Evolutionary conservation across 2,888 invertebrate genomes (phyloP), one percentile per base, ranked within the genome.

Genomic region (Elysia crispata): DNA sequence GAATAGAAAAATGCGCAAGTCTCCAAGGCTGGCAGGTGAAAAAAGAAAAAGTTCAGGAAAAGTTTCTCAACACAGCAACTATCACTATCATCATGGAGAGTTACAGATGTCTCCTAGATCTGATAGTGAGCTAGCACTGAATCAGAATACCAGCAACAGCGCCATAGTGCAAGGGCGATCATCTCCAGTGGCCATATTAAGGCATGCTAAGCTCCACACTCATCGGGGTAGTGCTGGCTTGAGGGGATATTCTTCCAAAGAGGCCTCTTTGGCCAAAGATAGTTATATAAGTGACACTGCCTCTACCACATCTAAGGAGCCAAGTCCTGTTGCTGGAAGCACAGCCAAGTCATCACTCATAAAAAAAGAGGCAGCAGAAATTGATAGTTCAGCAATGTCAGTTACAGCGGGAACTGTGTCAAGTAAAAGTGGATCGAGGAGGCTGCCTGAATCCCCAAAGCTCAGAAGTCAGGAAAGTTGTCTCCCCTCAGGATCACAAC

Each of bases 121-220:
- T 33, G 85, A 84, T 6, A 60, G 60, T 20, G 50, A 54, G 15
- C 25, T 41, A 3, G 28, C 28, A 23, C 54, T 33, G 54, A 30
- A 23, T 66, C 72, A 70, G 13, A 54, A 64, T 25, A 79, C 28
- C 15, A 73, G 66, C 15, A 74, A 74, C 23, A 50, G 30, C 18
- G 30, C n/a, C 1, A 18, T 28, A 25, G 74, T 72, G 20, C 64
- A 62, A 60, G 60, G 15, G 23, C 60, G 60, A 6, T 41, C 41
- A 30, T 49, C 67, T 28, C 33, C 41, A 62, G 54, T 57, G 64
- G 79, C 70, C n/a, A 80, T 80, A 50, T 50, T 80, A 62, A 80
- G 76, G n/a, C 80, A 80, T 41, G 69, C 80, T 8, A 80, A 78
- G 73, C 76, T 87, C 49, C 87, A 89, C 81, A 88, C 83, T 18